Conservation (phyloP, 2,888 invertebrate genomes). For the Ophion ellenae region DNA sequence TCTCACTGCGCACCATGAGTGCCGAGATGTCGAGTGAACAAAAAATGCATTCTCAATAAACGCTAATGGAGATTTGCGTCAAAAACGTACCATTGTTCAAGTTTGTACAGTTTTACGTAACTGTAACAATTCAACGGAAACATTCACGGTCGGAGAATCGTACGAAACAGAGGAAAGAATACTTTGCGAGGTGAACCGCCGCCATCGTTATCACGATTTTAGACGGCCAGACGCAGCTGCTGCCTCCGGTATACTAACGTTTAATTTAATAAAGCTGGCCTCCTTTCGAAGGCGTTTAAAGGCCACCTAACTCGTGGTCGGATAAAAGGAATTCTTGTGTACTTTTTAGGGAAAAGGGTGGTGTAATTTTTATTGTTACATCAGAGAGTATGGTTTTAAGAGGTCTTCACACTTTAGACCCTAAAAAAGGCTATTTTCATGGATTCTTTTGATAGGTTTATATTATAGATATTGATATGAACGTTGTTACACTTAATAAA, state of each 20-base stretch:
- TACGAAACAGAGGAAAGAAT: slow-evolving; percentile 75
- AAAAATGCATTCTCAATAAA: slow-evolving; percentile 16
- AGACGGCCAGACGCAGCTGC: slow-evolving; percentile 35
- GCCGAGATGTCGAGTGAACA: slow-evolving; percentile 13
- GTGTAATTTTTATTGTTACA: too few species aligned
- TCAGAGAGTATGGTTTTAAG: too few species aligned
- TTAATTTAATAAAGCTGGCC: neutral
- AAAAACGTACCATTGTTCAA: slow-evolving; percentile 74
- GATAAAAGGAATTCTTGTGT: too few species aligned
- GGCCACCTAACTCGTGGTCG: too few species aligned
- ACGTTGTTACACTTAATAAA: too few species aligned
- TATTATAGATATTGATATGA: too few species aligned
- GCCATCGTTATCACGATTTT: slow-evolving; percentile 74
- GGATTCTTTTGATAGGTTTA: too few species aligned
- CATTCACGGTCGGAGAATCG: slow-evolving; percentile 82
- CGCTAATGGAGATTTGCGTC: neutral
- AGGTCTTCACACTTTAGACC: too few species aligned
- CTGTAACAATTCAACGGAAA: slow-evolving; percentile 74
- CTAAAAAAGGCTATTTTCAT: too few species aligned
- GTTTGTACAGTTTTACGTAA: slow-evolving; percentile 57
- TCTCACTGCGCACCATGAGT: slow-evolving; percentile 40
- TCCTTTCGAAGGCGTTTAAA: neutral
- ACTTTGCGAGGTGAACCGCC: slow-evolving; percentile 77
- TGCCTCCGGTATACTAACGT: slow-evolving; percentile 19
- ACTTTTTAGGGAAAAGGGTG: too few species aligned